Evolutionary conservation across 2,113 vertebrate genomes (phyloP).

Genomic region (Zosterops borbonicus): DNA sequence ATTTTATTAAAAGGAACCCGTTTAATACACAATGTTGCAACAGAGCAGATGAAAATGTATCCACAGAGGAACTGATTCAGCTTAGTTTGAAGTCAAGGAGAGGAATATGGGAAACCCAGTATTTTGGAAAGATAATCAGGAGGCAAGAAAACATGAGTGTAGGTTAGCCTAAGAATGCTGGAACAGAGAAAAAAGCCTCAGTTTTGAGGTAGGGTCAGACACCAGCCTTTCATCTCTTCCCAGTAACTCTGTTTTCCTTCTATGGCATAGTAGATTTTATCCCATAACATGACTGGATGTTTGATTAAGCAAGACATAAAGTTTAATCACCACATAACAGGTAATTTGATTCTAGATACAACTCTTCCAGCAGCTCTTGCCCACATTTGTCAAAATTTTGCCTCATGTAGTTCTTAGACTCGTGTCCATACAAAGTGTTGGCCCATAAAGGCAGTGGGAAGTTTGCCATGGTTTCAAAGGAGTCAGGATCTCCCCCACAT

Average conservation of each 20-base stretch:
- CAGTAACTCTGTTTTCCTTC: not conserved
- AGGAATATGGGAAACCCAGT: not conserved
- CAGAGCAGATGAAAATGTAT: not conserved
- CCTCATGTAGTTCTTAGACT: not conserved
- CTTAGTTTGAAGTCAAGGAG: not conserved
- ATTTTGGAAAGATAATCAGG: constrained; percentile 1
- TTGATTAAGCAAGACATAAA: not conserved
- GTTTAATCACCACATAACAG: not conserved
- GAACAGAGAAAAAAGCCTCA: not conserved
- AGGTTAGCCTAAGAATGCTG: not conserved
- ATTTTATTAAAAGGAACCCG: not conserved
- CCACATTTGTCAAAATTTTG: not conserved
- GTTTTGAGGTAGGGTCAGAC: not conserved
- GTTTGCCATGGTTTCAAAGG: not conserved
- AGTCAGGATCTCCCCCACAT: not conserved
- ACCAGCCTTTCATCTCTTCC: not conserved
- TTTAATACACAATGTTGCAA: not conserved
- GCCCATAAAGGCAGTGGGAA: not conserved
- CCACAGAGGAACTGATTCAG: not conserved
- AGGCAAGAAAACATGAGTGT: not conserved
- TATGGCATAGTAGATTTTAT: not conserved
- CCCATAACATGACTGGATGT: not conserved
- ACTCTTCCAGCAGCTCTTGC: not conserved
- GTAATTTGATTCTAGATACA: not conserved
- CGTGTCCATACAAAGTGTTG: not conserved